Evolutionary conservation across 2,113 vertebrate species (phyloP).

Genomic region (Geococcyx californianus): DNA sequence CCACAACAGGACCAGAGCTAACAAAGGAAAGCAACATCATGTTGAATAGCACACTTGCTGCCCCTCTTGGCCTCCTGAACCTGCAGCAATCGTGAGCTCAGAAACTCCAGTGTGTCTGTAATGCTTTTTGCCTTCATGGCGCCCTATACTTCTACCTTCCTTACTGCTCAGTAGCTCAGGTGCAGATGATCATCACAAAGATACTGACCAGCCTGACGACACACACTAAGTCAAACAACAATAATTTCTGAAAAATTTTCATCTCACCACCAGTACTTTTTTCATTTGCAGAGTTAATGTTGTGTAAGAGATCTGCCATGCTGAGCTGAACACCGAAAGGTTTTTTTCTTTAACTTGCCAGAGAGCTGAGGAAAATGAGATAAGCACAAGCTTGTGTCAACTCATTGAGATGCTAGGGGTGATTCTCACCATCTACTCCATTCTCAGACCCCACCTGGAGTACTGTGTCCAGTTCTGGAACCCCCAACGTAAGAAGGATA

Average conservation of each 20-base stretch:
- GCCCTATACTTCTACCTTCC: not conserved
- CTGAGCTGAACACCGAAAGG: constrained; percentile 72
- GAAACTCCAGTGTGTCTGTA: not conserved
- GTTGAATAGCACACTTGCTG: not conserved
- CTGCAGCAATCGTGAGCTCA: not conserved
- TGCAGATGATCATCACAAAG: not conserved
- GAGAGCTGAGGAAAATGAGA: constrained; percentile 19
- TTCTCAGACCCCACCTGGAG: too few species aligned
- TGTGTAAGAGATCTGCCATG: constrained; percentile 70
- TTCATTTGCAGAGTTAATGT: constrained; percentile 75
- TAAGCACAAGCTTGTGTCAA: constrained; percentile 73
- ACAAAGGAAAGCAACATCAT: not conserved
- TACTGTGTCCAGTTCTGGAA: too few species aligned
- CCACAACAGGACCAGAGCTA: not conserved
- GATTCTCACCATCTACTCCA: too few species aligned
- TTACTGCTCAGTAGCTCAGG: not conserved
- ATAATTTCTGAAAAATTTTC: not conserved
- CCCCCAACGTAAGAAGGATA: too few species aligned
- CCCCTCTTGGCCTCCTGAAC: not conserved
- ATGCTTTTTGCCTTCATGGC: not conserved
- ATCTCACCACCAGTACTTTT: constrained; percentile 44
- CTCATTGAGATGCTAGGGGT: constrained; percentile 77
- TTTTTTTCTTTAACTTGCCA: constrained; percentile 75
- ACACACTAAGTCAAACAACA: not conserved
- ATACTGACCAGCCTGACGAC: not conserved